Base-by-base conservation (phyloP, 2,113 vertebrate genomes). In the Salvelinus fontinalis region DNA sequence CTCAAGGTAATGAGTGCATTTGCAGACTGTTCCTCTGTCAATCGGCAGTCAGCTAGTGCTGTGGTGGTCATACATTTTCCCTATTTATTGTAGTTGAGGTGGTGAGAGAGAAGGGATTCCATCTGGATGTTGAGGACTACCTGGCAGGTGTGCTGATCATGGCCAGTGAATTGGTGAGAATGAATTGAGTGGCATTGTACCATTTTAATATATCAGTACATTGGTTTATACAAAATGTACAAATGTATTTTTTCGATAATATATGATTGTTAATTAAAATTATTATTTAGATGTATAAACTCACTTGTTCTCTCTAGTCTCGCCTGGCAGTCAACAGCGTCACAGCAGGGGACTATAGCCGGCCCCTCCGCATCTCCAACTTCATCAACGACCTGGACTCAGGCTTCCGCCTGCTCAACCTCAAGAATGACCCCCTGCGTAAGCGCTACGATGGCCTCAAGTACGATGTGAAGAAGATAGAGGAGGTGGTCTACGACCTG, bases 371-470 rank as follows among this genome's bases (percentile, higher is more conserved):
- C 76, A 98, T 99, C 91, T 97, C 98, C 5, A 82, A 95, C 78
- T 99, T 99, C 69, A 98, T 99, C 93, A 99, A 99, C 0, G 96
- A 98, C 91, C 90, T 99, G 90, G 97, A 99, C 91, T 99, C 97
- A 0, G 98, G 98, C 49, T 99, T 99, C 90, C 96, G 98, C 0
- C 94, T 99, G 69, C 97, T 99, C 83, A 99, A 99, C 90, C 90
- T 99, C 87, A 99, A 99, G 87, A 99, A 99, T 0, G 98, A 99
- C 90, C 97, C 98, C 1, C 91, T 99, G 81, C 90, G 98, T 81
- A 99, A 99, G 78, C 97, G 98, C 16, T 99, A 99, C 0, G 98
- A 99, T 1, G 98, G 98, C 85, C 93, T 99, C 65, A 99, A 99
- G 81, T 99, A 99, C 0, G 98, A 99, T 0, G 98, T 99, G 87